phyloP scores from a whole-genome alignment of 1,140 invertebrate species.

The Neocloeon triangulifer region DNA sequence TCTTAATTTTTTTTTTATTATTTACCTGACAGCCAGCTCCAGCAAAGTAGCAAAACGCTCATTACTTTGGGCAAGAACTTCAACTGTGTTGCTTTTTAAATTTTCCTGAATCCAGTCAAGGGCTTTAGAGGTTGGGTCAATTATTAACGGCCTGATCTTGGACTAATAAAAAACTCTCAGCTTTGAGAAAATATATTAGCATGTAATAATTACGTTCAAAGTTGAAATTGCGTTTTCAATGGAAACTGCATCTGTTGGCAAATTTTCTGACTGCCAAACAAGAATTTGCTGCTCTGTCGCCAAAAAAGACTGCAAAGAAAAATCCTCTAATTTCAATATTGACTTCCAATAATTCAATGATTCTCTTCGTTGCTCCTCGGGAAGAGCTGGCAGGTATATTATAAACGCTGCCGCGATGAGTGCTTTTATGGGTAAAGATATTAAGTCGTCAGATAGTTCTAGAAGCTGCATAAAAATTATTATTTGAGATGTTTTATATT shows the following conservation, averaged over 20 bases:
- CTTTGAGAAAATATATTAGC: neutral
- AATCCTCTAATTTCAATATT: slow-evolving; percentile 21
- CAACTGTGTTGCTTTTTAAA: slow-evolving; percentile 37
- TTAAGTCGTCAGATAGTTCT: slow-evolving; percentile 30
- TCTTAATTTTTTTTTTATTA: slow-evolving; percentile 4
- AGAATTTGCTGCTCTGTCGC: slow-evolving; percentile 55
- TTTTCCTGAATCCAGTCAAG: slow-evolving; percentile 59
- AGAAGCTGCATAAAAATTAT: slow-evolving; percentile 16
- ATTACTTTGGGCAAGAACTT: slow-evolving; percentile 54
- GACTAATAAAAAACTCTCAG: slow-evolving; percentile 17
- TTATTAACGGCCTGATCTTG: slow-evolving; percentile 40
- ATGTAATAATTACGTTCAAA: slow-evolving; percentile 27
- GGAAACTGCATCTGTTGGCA: slow-evolving; percentile 56
- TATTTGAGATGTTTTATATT: slow-evolving; percentile 5
- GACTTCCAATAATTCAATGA: slow-evolving; percentile 31
- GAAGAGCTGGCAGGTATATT: slow-evolving; percentile 41
- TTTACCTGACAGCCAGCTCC: slow-evolving; percentile 53
- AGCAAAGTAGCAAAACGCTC: slow-evolving; percentile 57
- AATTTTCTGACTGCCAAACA: slow-evolving; percentile 65
- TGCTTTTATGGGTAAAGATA: slow-evolving; percentile 35
- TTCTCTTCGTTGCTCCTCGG: slow-evolving; percentile 39
- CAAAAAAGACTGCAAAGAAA: slow-evolving; percentile 48
- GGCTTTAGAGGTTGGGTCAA: slow-evolving; percentile 75
- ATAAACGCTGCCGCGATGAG: slow-evolving; percentile 55
- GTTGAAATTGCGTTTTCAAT: slow-evolving; percentile 67